phyloP scores from a whole-genome alignment of 2,113 vertebrate species.

The Cyanocitta stelleri region DNA sequence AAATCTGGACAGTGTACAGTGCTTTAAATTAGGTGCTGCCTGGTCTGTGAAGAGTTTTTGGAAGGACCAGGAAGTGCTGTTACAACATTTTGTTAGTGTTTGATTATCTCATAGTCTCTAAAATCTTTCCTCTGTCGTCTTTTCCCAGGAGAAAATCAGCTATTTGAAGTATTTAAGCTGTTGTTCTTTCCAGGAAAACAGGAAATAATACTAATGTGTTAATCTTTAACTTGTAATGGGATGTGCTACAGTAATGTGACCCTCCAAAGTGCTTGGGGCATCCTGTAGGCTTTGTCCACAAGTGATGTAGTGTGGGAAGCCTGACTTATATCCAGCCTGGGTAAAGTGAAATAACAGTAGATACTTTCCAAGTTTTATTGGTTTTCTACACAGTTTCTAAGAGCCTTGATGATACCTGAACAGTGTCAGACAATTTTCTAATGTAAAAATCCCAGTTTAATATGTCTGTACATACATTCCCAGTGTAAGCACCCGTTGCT shows the following conservation, averaged over 20 bases:
- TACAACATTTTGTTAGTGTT: not conserved
- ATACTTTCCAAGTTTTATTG: slow-evolving; percentile 50
- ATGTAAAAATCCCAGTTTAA: not conserved
- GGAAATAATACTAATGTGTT: not conserved
- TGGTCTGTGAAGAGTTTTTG: slow-evolving; percentile 36
- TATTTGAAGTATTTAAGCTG: slow-evolving; percentile 4
- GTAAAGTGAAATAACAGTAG: not conserved
- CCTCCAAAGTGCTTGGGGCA: not conserved
- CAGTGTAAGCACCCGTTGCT: not conserved
- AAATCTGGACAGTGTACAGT: slow-evolving; percentile 33
- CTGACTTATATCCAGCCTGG: not conserved
- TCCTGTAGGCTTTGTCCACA: slow-evolving; percentile 15
- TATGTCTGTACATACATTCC: slow-evolving; percentile 1
- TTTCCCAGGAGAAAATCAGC: slow-evolving; percentile 30
- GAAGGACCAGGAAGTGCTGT: slow-evolving; percentile 21
- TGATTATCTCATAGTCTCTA: slow-evolving; percentile 6
- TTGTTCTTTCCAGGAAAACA: not conserved
- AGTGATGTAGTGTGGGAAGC: not conserved
- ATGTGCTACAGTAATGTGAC: not conserved
- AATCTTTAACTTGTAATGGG: not conserved
- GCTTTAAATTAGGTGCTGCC: slow-evolving; percentile 40
- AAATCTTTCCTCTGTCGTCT: not conserved
- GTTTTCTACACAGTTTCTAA: slow-evolving; percentile 50
- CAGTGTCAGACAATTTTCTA: slow-evolving; percentile 20
- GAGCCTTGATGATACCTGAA: not conserved